phyloP scores from a whole-genome alignment of 2,797 vertebrate genomes.

The Dermochelys coriacea region DNA sequence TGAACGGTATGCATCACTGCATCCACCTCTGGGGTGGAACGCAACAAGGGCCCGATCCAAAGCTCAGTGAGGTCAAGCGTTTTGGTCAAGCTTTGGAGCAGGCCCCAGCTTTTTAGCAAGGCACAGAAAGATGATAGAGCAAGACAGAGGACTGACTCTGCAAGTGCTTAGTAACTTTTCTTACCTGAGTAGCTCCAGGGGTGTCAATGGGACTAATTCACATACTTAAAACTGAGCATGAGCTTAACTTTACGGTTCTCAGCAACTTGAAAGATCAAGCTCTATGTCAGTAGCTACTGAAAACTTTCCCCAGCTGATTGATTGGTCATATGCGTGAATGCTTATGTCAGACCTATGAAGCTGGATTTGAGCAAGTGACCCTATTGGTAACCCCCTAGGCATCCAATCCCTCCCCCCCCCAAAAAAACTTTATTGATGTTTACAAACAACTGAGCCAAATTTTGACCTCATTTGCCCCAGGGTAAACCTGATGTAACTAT shows the following conservation, averaged over 20 bases:
- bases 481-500: not conserved
- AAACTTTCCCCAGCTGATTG: not conserved
- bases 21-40: not conserved
- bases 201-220: not conserved
- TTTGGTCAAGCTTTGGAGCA: not conserved
- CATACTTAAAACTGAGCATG: not conserved
- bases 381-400: not conserved
- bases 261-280: not conserved
- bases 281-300: not conserved
- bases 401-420: not conserved
- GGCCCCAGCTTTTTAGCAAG: not conserved
- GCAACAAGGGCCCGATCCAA: not conserved
- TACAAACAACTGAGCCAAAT: not conserved
- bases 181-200: not conserved
- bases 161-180: not conserved
- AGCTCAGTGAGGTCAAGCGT: not conserved
- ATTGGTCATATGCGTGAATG: not conserved
- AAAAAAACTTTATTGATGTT: not conserved
- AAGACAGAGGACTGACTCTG: not conserved
- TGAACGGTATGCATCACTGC: not conserved
- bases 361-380: not conserved
- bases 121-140: accelerated
- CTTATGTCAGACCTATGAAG: not conserved
- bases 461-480: not conserved
- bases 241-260: not conserved